Evolutionary conservation across 2,797 vertebrate species (phyloP).

Genomic region (Natrix natrix): DNA sequence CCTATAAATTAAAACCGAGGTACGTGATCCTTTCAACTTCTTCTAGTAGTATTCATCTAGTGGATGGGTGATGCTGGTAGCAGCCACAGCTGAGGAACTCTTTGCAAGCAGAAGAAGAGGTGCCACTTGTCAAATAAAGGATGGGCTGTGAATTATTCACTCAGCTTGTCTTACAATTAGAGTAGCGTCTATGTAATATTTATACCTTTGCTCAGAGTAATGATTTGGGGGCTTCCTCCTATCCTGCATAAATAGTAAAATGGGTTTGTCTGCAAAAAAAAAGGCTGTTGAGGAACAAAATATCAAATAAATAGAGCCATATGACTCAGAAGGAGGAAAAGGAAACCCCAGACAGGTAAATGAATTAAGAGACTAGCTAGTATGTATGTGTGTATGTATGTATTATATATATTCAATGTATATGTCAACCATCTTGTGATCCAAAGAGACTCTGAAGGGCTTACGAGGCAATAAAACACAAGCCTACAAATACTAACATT

Average conservation of each 20-base stretch:
- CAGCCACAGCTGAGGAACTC: conserved; percentile 44
- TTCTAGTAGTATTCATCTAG: too few relatives aligned
- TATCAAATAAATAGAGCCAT: background rate
- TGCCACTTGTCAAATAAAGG: conserved; percentile 51
- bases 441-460: too few relatives aligned
- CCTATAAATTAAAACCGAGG: too few relatives aligned
- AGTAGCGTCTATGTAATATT: conserved; percentile 9
- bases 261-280: background rate
- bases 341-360: background rate
- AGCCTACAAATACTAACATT: too few relatives aligned
- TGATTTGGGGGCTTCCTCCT: background rate
- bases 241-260: background rate
- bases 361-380: background rate
- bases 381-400: too few relatives aligned
- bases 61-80: background rate
- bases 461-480: too few relatives aligned
- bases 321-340: background rate
- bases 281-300: background rate
- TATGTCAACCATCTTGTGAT: too few relatives aligned
- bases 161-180: conserved; percentile 44
- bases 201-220: background rate
- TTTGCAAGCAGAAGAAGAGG: conserved; percentile 35
- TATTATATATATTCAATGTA: too few relatives aligned
- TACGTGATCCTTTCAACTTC: too few relatives aligned
- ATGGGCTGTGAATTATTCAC: conserved; percentile 27